Percentiles rank a stretch among this genome's conserved stretches.
Conservation (phyloP, 2,113 vertebrate genomes). For the Phalacrocorax pelagicus region DNA sequence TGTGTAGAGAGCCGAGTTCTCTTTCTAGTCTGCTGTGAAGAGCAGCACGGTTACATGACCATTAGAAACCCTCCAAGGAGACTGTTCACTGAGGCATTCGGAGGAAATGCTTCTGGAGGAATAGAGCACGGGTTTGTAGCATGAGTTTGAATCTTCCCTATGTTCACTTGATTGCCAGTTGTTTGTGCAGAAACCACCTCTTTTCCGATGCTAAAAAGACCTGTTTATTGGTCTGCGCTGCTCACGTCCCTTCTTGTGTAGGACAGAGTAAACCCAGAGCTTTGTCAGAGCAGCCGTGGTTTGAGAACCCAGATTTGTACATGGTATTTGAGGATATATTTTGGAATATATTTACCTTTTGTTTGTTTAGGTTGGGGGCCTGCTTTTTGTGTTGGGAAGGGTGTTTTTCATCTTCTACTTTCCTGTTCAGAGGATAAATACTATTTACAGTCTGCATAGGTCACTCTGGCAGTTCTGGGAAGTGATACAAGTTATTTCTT, state of each 20-base stretch:
- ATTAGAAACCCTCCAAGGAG: neutral
- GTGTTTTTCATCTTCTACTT: neutral
- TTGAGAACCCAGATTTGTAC: neutral
- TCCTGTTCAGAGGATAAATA: neutral
- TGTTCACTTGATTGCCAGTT: neutral
- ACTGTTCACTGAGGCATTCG: neutral
- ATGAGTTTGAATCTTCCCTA: neutral
- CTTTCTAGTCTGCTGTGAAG: neutral
- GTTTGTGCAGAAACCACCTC: neutral
- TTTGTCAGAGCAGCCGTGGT: neutral
- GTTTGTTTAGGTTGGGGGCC: neutral
- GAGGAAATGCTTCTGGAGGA: neutral
- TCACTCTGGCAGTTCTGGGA: neutral
- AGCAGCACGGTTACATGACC: neutral
- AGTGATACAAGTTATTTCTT: neutral
- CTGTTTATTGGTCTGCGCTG: neutral
- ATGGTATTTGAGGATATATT: neutral
- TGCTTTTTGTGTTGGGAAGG: neutral
- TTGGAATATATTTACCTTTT: neutral
- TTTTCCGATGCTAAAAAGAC: neutral
- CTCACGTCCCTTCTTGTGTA: neutral
- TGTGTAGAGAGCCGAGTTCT: neutral
- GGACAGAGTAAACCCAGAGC: neutral
- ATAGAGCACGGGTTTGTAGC: neutral
- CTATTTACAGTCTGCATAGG: neutral